Percentiles rank a stretch among this genome's conserved stretches.
These are phyloP conservation scores for Cervus canadensis DNA, from an alignment of 2,113 vertebrate genomes.

Conservation along the genomic window DNA sequence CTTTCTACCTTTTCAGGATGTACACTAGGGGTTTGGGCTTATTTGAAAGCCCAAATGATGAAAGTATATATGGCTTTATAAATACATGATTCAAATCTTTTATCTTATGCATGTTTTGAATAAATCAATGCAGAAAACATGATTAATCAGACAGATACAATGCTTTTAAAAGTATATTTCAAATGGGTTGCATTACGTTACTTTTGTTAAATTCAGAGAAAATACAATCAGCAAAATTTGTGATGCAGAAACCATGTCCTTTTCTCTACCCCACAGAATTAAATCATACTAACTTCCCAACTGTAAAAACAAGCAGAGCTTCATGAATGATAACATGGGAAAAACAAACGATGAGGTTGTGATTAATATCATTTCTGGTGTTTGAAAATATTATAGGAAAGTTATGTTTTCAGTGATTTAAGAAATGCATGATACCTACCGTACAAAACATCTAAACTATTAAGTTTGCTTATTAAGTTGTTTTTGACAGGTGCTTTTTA, in stretches of 20 bases:
- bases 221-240: neutral
- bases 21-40: conserved; percentile 35
- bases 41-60: conserved; percentile 21
- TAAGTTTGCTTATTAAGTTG: neutral
- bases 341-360: neutral
- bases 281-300: neutral
- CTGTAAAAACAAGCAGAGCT: neutral
- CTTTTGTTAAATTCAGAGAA: conserved; percentile 28
- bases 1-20: conserved; percentile 57
- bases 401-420: neutral
- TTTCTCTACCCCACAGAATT: neutral
- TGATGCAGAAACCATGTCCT: neutral
- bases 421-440: neutral
- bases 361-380: neutral
- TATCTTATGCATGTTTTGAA: neutral
- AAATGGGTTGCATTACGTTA: neutral
- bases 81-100: conserved; percentile 6
- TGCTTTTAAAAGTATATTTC: conserved; percentile 28
- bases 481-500: neutral
- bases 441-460: neutral
- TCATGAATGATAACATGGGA: neutral
- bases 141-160: neutral
- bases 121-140: neutral
- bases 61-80: conserved; percentile 54
- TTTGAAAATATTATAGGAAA: neutral